These are phyloP conservation scores for Gibbula magus DNA, from an alignment of 2,888 invertebrate species.

Conservation along the genomic window DNA sequence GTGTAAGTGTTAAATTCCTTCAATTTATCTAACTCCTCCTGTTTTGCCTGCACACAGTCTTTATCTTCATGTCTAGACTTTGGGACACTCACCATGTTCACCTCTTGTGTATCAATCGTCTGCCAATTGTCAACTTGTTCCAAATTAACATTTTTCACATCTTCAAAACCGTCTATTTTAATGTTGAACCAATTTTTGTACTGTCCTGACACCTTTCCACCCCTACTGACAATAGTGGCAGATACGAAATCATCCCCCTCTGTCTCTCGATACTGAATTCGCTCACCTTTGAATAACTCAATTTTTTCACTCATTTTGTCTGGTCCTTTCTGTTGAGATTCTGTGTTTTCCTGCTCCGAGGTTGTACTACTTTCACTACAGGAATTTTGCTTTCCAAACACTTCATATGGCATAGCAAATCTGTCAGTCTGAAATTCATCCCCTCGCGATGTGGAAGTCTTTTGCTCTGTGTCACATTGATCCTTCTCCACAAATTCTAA, in stretches of 20 bases:
- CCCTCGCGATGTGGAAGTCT: background rate
- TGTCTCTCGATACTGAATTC: background rate
- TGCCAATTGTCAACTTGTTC: background rate
- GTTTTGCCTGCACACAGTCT: constrained; percentile 19
- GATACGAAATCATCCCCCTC: background rate
- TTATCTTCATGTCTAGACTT: background rate
- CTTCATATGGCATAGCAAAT: too few relatives aligned
- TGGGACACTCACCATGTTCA: too few relatives aligned
- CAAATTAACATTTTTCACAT: background rate
- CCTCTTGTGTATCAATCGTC: too few relatives aligned
- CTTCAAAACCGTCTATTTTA: constrained; percentile 12
- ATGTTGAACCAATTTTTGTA: too few relatives aligned
- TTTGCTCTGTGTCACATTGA: too few relatives aligned
- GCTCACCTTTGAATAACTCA: background rate
- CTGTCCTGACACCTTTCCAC: constrained; percentile 9
- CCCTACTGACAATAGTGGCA: constrained; percentile 25
- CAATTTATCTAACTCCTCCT: constrained; percentile 22
- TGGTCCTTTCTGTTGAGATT: too few relatives aligned
- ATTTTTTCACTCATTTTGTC: constrained; percentile 2
- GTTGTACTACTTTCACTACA: background rate
- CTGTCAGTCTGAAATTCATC: too few relatives aligned
- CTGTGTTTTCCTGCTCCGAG: background rate
- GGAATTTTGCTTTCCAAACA: background rate
- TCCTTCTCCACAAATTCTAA: background rate
- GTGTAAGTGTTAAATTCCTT: constrained; percentile 25